Conservation (phyloP, 2,113 vertebrate species). For the Clupea harengus region DNA sequence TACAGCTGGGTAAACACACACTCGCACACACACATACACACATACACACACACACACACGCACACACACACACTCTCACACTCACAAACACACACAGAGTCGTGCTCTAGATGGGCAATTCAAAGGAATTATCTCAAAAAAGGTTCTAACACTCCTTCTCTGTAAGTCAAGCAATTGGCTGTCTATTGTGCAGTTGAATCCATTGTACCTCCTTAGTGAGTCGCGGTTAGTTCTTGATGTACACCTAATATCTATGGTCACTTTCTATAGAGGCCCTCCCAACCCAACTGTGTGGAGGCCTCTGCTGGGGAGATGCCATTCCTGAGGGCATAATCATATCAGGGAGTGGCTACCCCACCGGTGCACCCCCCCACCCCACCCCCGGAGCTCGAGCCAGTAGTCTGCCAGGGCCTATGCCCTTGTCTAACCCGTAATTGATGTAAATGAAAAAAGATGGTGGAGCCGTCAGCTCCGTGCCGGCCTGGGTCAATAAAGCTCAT, state of each 20-base stretch:
- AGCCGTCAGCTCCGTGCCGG: slow-evolving; percentile 24
- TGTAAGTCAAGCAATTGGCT: not conserved
- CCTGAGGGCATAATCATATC: not conserved
- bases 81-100: not conserved
- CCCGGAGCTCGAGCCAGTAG: not conserved
- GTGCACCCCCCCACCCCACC: too few species aligned
- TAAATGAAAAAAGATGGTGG: slow-evolving; percentile 35
- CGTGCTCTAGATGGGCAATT: not conserved
- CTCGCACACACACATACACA: not conserved
- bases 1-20: slow-evolving; percentile 84
- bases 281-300: not conserved
- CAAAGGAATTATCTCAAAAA: not conserved
- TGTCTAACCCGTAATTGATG: slow-evolving; percentile 26
- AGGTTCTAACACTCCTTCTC: not conserved
- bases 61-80: not conserved
- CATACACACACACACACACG: not conserved
- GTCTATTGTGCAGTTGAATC: not conserved
- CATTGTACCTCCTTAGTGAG: not conserved
- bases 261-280: not conserved
- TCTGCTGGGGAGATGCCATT: not conserved
- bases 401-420: not conserved
- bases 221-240: not conserved
- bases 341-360: not conserved
- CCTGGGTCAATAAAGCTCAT: slow-evolving; percentile 42
- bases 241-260: not conserved